Evolutionary conservation across 1,140 invertebrate genomes (phyloP), one percentile per base, ranked within the genome.

Genomic region (Ctenoplectra terminalis): DNA sequence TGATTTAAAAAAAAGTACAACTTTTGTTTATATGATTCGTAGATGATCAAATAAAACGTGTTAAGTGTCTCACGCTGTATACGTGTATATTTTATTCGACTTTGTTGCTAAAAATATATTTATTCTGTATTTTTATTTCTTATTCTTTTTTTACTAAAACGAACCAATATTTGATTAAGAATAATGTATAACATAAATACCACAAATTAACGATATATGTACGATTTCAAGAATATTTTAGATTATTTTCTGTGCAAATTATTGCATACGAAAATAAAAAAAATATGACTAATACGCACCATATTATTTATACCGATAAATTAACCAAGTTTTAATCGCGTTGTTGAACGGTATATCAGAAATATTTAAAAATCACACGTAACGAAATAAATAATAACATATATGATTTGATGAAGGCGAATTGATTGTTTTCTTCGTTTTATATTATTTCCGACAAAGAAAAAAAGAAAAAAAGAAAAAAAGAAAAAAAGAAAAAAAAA

Each of bases 31-130:
- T 40, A 9, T 40, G 40, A 40, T 40, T 40, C 9, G 40, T 40
- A 40, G 4, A 9, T 46, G 29, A 50, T n/a, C 50, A 29, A 69
- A 23, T 40, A 58, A 72, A 71, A 71, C 50, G 31, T 37, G 50
- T 56, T 37, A 56, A 71, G n/a, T 71, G 69, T 26, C 34, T 71
- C 50, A 54, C 50, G 26, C 50, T 54, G 23, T 71, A 71, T 34
- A 54, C 48, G 37, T 43, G 20, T n/a, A 31, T 8, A 43, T 67
- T 67, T 40, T 43, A 29, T 31, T 11, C 20, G 11, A 26, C n/a
- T 64, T 54, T 40, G 56, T 60, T 76, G 50, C 29, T 37, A 76
- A 54, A 76, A 66, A 72, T 72, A 72, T 72, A 72, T 56, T 34
- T 67, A 3, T 70, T 48, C n/a, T 50, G 13, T 20, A 13, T 40